Conservation (phyloP, 2,113 vertebrate genomes). For the Psammodynastes pulverulentus region DNA sequence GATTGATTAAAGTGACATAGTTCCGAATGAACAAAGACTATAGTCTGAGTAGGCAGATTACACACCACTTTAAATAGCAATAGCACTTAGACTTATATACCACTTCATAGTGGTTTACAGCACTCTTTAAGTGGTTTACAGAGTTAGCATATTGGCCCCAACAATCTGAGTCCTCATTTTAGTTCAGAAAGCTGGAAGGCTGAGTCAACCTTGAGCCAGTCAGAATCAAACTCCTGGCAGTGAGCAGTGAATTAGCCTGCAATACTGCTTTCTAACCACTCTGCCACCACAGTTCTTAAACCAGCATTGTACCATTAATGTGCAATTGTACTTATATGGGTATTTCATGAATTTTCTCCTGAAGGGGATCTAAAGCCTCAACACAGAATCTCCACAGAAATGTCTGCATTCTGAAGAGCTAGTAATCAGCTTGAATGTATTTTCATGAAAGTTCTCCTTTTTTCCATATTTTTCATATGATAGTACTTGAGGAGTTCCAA, state of each 20-base stretch:
- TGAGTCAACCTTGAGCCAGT: neutral
- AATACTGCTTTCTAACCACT: neutral
- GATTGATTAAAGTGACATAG: neutral
- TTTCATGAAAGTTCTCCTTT: slow-evolving; percentile 1
- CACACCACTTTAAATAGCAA: neutral
- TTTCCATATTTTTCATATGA: neutral
- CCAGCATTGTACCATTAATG: neutral
- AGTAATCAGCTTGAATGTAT: neutral
- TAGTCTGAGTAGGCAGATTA: neutral
- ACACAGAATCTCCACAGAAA: neutral
- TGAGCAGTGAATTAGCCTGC: neutral
- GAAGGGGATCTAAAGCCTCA: slow-evolving; percentile 10
- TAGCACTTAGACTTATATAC: neutral
- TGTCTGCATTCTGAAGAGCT: neutral
- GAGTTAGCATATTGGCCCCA: neutral
- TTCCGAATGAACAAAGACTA: neutral
- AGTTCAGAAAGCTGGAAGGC: neutral
- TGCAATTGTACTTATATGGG: neutral
- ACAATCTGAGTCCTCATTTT: neutral
- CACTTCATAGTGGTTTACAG: neutral
- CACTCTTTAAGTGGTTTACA: neutral
- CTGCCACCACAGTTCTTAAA: neutral
- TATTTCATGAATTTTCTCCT: neutral
- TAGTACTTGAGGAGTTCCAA: neutral
- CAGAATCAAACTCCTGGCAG: neutral